Conservation (phyloP, 2,888 invertebrate species). For the Nymphalis polychloros region DNA sequence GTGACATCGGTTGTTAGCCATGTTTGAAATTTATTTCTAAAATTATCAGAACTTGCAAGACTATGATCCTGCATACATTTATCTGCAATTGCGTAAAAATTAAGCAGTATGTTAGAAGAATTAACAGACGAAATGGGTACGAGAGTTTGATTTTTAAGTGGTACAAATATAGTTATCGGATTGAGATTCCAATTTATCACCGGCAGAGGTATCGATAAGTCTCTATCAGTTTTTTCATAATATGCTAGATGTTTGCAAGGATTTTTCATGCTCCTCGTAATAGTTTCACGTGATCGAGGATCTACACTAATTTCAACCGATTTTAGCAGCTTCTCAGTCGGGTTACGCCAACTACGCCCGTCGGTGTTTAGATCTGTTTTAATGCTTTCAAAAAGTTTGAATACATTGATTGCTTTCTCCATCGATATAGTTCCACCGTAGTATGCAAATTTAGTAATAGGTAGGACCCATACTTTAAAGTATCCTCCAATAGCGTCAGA, state of each 20-base stretch:
- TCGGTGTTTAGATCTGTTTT: constrained; percentile 81
- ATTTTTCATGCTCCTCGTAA: constrained; percentile 44
- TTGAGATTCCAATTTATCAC: constrained; percentile 79
- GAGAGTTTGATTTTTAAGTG: constrained; percentile 70
- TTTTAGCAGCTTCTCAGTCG: constrained; percentile 50
- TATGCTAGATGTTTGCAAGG: constrained; percentile 60
- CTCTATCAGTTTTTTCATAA: constrained; percentile 54
- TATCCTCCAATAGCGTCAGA: constrained; percentile 83
- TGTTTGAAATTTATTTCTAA: constrained; percentile 75
- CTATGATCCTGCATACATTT: constrained; percentile 73
- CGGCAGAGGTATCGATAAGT: constrained; percentile 78
- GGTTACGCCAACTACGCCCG: constrained; percentile 80
- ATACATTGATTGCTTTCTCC: constrained; percentile 77
- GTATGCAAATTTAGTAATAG: constrained; percentile 82
- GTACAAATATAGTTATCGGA: constrained; percentile 83
- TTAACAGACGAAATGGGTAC: constrained; percentile 52
- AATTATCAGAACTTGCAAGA: constrained; percentile 60
- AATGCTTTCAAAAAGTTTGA: constrained; percentile 80
- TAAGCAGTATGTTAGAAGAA: constrained; percentile 68
- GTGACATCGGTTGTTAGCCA: constrained; percentile 79
- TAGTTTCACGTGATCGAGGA: constrained; percentile 39
- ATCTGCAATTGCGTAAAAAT: constrained; percentile 80
- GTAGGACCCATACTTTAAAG: constrained; percentile 81
- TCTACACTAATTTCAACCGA: constrained; percentile 53
- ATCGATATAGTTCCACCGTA: constrained; percentile 83